phyloP scores from a whole-genome alignment of 2,113 vertebrate species.

The Bagarius yarrelli region DNA sequence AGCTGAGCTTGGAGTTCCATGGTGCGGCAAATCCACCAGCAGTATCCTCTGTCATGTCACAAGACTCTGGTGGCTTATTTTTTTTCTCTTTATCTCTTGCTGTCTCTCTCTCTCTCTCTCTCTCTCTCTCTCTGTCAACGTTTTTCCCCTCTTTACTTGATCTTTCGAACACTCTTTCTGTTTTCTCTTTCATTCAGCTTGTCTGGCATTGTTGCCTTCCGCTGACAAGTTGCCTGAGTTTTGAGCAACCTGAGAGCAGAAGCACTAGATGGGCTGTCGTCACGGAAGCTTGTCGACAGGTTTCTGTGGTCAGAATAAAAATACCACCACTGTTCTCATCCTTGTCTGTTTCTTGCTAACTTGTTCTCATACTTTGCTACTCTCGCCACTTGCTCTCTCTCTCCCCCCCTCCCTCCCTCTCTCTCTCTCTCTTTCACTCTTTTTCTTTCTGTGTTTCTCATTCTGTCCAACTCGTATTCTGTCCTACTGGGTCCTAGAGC shows the following conservation, averaged over 20 bases:
- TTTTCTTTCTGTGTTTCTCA: constrained; percentile 2
- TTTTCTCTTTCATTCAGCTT: background rate
- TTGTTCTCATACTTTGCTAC: constrained; percentile 11
- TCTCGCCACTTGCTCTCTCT: no score
- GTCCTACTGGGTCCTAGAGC: constrained; percentile 72
- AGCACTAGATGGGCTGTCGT: constrained; percentile 56
- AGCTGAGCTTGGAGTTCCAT: constrained; percentile 68
- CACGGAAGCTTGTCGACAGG: constrained; percentile 63
- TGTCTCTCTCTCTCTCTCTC: background rate
- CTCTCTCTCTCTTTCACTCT: constrained; percentile 45
- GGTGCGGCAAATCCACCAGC: constrained; percentile 43
- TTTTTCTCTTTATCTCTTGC: background rate
- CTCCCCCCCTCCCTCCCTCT: constrained; percentile 4
- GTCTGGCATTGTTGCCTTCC: background rate
- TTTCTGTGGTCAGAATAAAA: constrained; percentile 73
- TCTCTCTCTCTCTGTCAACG: background rate
- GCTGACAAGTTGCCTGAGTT: constrained; percentile 12
- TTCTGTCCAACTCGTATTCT: constrained; percentile 47
- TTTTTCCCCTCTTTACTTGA: constrained; percentile 1
- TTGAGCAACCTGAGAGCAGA: constrained; percentile 42
- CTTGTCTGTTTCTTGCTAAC: constrained; percentile 1
- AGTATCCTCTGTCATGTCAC: constrained; percentile 63
- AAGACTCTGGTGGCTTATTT: constrained; percentile 12
- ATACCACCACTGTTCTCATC: constrained; percentile 58
- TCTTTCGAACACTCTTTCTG: background rate